Percentiles rank a stretch among this genome's conserved stretches.
These are phyloP conservation scores for Himalopsyche tibetana DNA, from an alignment of 2,888 invertebrate genomes.

Conservation along the genomic window DNA sequence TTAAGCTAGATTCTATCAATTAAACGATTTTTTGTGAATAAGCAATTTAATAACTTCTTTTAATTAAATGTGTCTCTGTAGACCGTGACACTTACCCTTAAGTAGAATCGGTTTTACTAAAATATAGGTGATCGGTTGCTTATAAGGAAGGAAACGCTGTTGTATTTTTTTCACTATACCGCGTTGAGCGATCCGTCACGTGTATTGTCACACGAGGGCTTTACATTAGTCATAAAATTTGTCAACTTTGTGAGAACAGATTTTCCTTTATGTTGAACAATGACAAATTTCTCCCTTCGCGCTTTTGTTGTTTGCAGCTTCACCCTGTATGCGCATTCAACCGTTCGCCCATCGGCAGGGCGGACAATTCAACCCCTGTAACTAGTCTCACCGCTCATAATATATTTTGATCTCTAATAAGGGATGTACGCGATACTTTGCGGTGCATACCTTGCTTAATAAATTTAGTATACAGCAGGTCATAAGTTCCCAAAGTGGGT, in stretches of 20 bases:
- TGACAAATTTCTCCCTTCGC: constrained; percentile 59
- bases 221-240: constrained; percentile 62
- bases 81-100: no score
- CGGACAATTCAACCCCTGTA: constrained; percentile 50
- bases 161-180: neutral
- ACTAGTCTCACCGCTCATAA: constrained; percentile 46
- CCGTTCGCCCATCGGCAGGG: constrained; percentile 54
- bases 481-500: no score
- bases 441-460: constrained; percentile 43
- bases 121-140: no score
- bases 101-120: no score
- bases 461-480: neutral
- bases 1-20: no score
- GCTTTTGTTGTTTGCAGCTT: constrained; percentile 44
- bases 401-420: constrained; percentile 28
- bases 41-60: no score
- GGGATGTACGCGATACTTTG: constrained; percentile 50
- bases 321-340: constrained; percentile 25
- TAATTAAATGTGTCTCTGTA: no score
- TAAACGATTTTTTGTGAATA: no score
- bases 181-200: neutral
- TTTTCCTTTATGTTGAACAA: constrained; percentile 60
- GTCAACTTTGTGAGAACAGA: constrained; percentile 53
- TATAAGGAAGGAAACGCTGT: no score
- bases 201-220: neutral